phyloP scores from a whole-genome alignment of 2,888 invertebrate species.

The Coelinius sp. region DNA sequence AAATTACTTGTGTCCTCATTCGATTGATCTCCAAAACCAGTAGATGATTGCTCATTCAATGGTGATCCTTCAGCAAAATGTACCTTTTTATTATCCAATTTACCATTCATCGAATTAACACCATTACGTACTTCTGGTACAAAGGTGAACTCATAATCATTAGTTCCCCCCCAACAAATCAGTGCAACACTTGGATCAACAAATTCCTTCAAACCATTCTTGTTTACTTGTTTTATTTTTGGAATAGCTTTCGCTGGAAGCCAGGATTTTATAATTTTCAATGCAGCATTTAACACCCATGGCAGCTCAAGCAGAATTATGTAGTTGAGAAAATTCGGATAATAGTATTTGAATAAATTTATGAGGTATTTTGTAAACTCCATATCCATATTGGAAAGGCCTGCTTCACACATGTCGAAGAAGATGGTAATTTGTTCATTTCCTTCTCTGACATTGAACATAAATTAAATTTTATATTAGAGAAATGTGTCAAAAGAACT shows the following conservation, averaged over 20 bases:
- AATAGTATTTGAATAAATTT: slow-evolving; percentile 88
- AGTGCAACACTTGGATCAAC: slow-evolving; percentile 84
- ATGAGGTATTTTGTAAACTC: slow-evolving; percentile 92
- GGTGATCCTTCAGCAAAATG: slow-evolving; percentile 78
- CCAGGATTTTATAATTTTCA: slow-evolving; percentile 90
- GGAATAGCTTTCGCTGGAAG: slow-evolving; percentile 91
- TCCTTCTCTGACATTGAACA: slow-evolving; percentile 74
- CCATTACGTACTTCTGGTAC: slow-evolving; percentile 74
- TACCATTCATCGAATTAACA: slow-evolving; percentile 57
- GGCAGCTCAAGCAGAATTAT: slow-evolving; percentile 95
- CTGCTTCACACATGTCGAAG: slow-evolving; percentile 92
- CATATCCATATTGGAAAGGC: slow-evolving; percentile 91
- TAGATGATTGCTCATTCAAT: slow-evolving; percentile 70
- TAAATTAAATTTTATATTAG: slow-evolving; percentile 4
- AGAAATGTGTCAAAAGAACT: neutral
- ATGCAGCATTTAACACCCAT: slow-evolving; percentile 92
- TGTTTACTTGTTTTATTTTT: slow-evolving; percentile 87
- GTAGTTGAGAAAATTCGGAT: slow-evolving; percentile 89
- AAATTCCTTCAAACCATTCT: slow-evolving; percentile 81
- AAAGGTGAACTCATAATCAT: slow-evolving; percentile 82
- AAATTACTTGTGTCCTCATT: slow-evolving; percentile 64
- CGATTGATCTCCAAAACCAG: slow-evolving; percentile 58
- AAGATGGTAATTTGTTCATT: slow-evolving; percentile 85
- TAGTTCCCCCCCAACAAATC: slow-evolving; percentile 84
- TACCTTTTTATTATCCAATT: slow-evolving; percentile 74